Evolutionary conservation across 2,797 vertebrate genomes (phyloP).

Genomic region (Anomalospiza imberbis): DNA sequence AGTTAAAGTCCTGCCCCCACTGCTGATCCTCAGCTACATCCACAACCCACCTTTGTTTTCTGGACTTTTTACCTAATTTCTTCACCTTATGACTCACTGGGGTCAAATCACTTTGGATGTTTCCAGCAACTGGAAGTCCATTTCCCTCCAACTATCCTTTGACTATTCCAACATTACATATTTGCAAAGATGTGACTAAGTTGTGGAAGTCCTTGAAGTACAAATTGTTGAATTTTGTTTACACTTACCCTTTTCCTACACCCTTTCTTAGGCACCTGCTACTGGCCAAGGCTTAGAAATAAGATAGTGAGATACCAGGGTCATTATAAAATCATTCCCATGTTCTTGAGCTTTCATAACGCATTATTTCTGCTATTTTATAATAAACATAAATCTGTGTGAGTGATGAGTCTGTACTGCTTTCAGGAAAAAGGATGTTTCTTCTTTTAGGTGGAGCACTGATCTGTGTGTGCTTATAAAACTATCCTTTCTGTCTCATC

Average conservation of each 20-base stretch:
- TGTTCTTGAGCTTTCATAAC: background rate
- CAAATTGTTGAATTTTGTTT: background rate
- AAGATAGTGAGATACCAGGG: background rate
- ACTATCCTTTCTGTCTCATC: background rate
- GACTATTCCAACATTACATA: background rate
- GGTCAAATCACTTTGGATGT: background rate
- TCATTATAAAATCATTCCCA: background rate
- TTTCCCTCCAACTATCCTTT: background rate
- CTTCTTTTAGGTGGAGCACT: background rate
- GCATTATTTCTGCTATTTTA: background rate
- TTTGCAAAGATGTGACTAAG: background rate
- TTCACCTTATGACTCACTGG: background rate
- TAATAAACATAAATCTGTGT: background rate
- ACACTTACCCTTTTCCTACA: background rate
- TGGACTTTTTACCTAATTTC: background rate
- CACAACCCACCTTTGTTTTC: background rate
- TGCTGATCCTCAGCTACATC: background rate
- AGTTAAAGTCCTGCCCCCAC: background rate
- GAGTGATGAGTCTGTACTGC: background rate
- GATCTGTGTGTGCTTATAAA: background rate
- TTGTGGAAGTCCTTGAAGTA: background rate
- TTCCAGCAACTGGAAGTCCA: background rate
- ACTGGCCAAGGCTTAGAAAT: background rate
- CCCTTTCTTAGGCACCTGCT: background rate
- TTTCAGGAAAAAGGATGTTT: conserved; percentile 8